These are phyloP conservation scores for Orthonychiurus folsomi DNA, from an alignment of 2,888 invertebrate genomes.

Conservation along the genomic window DNA sequence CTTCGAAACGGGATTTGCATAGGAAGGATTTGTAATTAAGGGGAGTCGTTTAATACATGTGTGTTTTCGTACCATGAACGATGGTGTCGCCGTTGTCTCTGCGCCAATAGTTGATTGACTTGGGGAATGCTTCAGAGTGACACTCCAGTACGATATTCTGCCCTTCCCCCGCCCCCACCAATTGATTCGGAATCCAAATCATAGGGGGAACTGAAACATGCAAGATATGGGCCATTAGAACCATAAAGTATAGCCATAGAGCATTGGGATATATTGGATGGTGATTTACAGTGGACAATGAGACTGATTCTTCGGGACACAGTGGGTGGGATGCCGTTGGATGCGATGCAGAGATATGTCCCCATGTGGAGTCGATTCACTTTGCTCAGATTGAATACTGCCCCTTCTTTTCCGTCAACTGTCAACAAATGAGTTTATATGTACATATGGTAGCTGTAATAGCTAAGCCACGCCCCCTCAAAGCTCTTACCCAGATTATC, in stretches of 20 bases:
- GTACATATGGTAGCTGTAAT: not conserved
- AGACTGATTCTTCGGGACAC: constrained; percentile 81
- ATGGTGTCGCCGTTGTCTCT: constrained; percentile 62
- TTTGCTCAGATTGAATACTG: constrained; percentile 42
- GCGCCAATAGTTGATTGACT: constrained; percentile 79
- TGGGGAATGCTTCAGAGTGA: constrained; percentile 73
- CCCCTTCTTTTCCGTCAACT: constrained; percentile 42
- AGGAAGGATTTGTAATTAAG: too few relatives aligned
- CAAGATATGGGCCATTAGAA: not conserved
- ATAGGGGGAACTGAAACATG: constrained; percentile 66
- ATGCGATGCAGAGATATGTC: constrained; percentile 46
- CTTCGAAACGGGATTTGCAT: too few relatives aligned
- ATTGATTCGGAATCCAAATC: constrained; percentile 72
- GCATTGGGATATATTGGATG: not conserved
- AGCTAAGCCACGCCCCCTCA: not conserved
- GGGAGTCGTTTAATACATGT: too few relatives aligned
- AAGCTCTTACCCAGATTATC: constrained; percentile 41
- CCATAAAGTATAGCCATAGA: not conserved
- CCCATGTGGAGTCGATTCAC: constrained; percentile 66
- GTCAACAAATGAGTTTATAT: constrained; percentile 11
- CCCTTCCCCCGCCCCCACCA: constrained; percentile 68
- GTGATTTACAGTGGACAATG: constrained; percentile 61
- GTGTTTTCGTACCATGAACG: constrained; percentile 59
- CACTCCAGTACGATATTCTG: constrained; percentile 69
- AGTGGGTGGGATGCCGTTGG: constrained; percentile 76